A percentile compares a stretch with the other conserved stretches of the same genome.
Evolutionary conservation across 1,140 invertebrate genomes (phyloP).

Genomic region (Phenacoccus solenopsis): DNA sequence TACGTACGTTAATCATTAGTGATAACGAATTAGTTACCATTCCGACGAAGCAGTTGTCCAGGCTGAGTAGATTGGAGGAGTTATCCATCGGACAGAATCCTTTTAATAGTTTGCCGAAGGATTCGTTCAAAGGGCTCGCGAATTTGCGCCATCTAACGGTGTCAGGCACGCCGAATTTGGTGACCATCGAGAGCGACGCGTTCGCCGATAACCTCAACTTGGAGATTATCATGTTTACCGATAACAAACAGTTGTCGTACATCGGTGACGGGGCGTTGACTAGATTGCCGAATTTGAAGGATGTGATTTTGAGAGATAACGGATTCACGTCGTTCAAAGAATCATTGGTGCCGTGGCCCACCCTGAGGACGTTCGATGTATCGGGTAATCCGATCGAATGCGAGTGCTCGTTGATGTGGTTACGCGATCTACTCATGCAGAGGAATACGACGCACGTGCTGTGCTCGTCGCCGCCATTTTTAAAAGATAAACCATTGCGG

Average conservation of each 20-base stretch:
- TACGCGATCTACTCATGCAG: constrained; percentile 52
- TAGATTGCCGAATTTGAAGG: constrained; percentile 59
- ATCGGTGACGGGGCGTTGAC: constrained; percentile 61
- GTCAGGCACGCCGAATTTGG: constrained; percentile 54
- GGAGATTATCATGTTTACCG: constrained; percentile 57
- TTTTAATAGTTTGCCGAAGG: constrained; percentile 48
- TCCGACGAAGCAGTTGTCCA: constrained; percentile 57
- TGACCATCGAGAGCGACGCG: constrained; percentile 55
- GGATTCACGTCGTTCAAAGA: constrained; percentile 57
- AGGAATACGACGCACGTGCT: constrained; percentile 60
- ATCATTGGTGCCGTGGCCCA: constrained; percentile 60
- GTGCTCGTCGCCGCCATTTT: constrained; percentile 53
- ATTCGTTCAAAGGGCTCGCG: constrained; percentile 59
- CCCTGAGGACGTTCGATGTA: constrained; percentile 58
- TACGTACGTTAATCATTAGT: constrained; percentile 59
- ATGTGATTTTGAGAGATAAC: constrained; percentile 64
- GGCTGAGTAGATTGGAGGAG: constrained; percentile 60
- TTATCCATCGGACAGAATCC: constrained; percentile 70
- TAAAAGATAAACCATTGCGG: constrained; percentile 52
- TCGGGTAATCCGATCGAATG: constrained; percentile 74
- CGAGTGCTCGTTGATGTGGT: constrained; percentile 64
- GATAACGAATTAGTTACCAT: constrained; percentile 61
- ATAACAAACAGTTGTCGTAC: constrained; percentile 54
- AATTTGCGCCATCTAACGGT: constrained; percentile 63
- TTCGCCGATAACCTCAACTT: constrained; percentile 68